Conservation (phyloP, 1,140 invertebrate genomes). For the Macrocentrus cingulum region DNA sequence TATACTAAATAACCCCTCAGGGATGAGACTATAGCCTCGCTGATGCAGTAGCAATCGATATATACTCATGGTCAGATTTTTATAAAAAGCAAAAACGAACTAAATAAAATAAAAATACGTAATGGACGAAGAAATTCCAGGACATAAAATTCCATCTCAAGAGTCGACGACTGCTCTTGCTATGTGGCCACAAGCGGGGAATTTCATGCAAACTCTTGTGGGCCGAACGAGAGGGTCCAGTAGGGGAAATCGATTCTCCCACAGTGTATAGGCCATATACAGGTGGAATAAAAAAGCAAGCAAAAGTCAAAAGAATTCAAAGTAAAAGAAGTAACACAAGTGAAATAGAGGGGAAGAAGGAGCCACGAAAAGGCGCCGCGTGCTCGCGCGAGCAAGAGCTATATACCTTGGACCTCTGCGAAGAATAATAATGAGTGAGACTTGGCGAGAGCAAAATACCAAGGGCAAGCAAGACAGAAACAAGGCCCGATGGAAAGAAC, state of each 20-base stretch:
- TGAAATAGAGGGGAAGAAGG: slow-evolving; percentile 12
- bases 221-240: slow-evolving; percentile 17
- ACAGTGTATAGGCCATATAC: slow-evolving; percentile 8
- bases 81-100: too few relatives aligned
- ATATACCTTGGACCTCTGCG: slow-evolving; percentile 24
- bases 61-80: too few relatives aligned
- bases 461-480: slow-evolving; percentile 24
- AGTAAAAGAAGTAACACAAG: slow-evolving; percentile 20
- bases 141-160: background rate
- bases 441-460: slow-evolving; percentile 25
- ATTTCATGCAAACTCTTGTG: slow-evolving; percentile 28
- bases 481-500: slow-evolving; percentile 24
- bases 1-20: too few relatives aligned
- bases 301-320: slow-evolving; percentile 22
- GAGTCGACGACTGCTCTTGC: too few relatives aligned
- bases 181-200: too few relatives aligned
- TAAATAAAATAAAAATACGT: slow-evolving; percentile 13
- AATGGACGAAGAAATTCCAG: slow-evolving; percentile 23
- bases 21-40: too few relatives aligned
- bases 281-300: slow-evolving; percentile 9
- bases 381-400: slow-evolving; percentile 19
- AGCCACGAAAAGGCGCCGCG: slow-evolving; percentile 24
- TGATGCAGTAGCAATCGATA: too few relatives aligned
- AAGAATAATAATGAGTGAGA: slow-evolving; percentile 35
- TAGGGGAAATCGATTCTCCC: slow-evolving; percentile 28